These are phyloP conservation scores for Crepidodera aurea DNA, from an alignment of 2,888 invertebrate genomes.

Conservation along the genomic window DNA sequence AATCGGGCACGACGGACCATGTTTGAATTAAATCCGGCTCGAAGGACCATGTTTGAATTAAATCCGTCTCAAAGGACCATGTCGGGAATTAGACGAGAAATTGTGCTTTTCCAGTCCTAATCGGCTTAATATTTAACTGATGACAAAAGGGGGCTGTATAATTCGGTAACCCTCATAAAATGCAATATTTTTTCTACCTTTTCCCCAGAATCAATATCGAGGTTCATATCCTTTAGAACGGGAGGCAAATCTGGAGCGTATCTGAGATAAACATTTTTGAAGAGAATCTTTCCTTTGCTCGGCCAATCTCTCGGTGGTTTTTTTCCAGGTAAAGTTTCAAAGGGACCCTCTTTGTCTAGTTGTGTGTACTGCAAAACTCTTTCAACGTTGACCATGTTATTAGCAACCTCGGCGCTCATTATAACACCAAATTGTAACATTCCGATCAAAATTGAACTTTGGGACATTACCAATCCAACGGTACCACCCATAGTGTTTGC, in stretches of 20 bases:
- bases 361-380: constrained; percentile 81
- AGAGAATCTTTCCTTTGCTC: constrained; percentile 66
- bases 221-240: constrained; percentile 73
- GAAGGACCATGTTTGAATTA: no score
- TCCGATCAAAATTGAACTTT: constrained; percentile 77
- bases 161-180: no score
- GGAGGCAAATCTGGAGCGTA: constrained; percentile 71
- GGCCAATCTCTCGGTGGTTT: constrained; percentile 71
- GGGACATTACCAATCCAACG: constrained; percentile 77
- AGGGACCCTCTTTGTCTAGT: constrained; percentile 73
- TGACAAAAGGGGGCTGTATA: no score
- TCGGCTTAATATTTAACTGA: no score
- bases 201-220: constrained; percentile 70
- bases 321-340: constrained; percentile 65
- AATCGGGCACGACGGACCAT: no score
- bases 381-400: constrained; percentile 84
- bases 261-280: constrained; percentile 69
- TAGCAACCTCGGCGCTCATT: constrained; percentile 78
- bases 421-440: constrained; percentile 84
- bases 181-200: no score
- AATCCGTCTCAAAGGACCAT: no score
- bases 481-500: constrained; percentile 64
- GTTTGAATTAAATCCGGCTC: no score
- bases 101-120: no score
- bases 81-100: no score